These are phyloP conservation scores for Ia io DNA, from an alignment of 2,113 vertebrate species.

Conservation along the genomic window DNA sequence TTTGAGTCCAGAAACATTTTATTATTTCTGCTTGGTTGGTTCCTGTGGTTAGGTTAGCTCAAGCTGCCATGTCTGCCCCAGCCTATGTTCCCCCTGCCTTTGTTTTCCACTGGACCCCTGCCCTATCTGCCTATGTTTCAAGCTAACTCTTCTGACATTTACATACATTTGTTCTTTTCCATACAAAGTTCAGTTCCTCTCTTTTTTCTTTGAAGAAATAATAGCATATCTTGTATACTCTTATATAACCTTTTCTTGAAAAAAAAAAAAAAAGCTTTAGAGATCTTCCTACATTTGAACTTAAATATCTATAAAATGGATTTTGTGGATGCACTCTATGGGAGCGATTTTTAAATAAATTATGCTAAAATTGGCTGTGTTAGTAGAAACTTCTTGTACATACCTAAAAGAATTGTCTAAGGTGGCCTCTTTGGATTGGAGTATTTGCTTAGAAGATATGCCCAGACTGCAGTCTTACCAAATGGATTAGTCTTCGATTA, in stretches of 20 bases:
- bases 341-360: not conserved
- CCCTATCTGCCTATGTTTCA: too few relatives aligned
- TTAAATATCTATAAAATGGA: not conserved
- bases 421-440: not conserved
- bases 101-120: too few relatives aligned
- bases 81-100: too few relatives aligned
- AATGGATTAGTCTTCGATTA: not conserved
- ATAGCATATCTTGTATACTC: not conserved
- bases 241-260: not conserved
- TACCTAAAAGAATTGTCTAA: not conserved
- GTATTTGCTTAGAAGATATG: not conserved
- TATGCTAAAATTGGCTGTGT: not conserved
- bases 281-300: not conserved
- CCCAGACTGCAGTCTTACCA: not conserved
- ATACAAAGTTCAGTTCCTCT: not conserved
- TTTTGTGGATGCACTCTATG: not conserved
- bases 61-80: too few relatives aligned
- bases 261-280: not conserved
- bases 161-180: not conserved
- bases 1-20: too few relatives aligned
- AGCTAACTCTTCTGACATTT: too few relatives aligned
- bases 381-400: not conserved
- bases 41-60: too few relatives aligned
- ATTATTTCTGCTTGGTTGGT: too few relatives aligned
- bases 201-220: not conserved